Evolutionary conservation across 2,888 invertebrate species (phyloP).

Genomic region (Netelia melanura): DNA sequence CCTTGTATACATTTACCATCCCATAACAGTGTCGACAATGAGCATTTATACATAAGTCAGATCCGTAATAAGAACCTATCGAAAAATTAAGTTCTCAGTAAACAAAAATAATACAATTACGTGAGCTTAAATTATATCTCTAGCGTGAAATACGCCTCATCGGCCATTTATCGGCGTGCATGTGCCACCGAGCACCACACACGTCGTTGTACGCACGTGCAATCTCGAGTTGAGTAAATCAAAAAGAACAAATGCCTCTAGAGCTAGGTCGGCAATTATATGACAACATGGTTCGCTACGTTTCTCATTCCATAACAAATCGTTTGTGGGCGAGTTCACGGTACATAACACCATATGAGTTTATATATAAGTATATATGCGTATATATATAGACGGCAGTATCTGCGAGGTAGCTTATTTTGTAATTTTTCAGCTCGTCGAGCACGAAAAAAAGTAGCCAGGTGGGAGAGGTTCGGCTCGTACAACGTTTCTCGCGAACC

Average conservation of each 20-base stretch:
- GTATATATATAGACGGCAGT: not conserved
- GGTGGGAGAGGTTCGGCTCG: not conserved
- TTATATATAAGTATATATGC: constrained; percentile 1
- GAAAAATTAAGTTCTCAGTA: constrained; percentile 51
- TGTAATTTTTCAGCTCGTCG: constrained; percentile 63
- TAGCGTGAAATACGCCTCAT: constrained; percentile 66
- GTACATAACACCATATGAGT: not conserved
- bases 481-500: constrained; percentile 1
- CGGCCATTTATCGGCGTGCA: constrained; percentile 60
- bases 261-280: constrained; percentile 52
- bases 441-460: constrained; percentile 31
- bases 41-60: not conserved
- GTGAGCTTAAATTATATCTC: constrained; percentile 64
- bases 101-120: constrained; percentile 58
- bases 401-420: constrained; percentile 47
- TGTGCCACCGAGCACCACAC: constrained; percentile 8
- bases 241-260: constrained; percentile 56
- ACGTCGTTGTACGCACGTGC: constrained; percentile 10
- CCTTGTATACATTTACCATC: no score
- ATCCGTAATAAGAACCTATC: constrained; percentile 2
- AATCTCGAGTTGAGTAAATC: constrained; percentile 46
- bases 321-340: not conserved
- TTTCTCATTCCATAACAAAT: constrained; percentile 40
- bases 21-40: no score
- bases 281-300: constrained; percentile 48